These are phyloP conservation scores for Podargus strigoides DNA, from an alignment of 2,797 vertebrate species.

Conservation along the genomic window DNA sequence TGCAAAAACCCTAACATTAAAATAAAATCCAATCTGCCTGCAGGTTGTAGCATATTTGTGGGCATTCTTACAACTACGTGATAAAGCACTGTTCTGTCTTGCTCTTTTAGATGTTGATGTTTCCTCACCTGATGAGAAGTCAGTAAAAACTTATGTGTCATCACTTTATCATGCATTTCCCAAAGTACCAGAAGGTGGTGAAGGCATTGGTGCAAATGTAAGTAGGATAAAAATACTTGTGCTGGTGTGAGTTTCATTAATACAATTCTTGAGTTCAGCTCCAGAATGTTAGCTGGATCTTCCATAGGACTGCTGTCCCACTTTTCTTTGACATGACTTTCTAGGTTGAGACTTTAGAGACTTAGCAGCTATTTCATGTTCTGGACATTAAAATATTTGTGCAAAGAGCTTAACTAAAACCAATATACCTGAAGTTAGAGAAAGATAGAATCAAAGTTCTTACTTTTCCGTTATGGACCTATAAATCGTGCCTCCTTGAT, in stretches of 20 bases:
- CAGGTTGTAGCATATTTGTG: neutral
- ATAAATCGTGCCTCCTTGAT: neutral
- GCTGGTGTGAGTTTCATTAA: neutral
- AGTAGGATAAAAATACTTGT: conserved; percentile 61
- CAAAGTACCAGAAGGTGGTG: conserved; percentile 91
- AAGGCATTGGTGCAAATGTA: conserved; percentile 92
- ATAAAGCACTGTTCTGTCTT: conserved; percentile 31
- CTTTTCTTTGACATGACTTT: neutral
- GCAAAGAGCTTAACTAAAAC: neutral
- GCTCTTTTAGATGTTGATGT: conserved; percentile 89
- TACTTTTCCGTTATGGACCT: neutral
- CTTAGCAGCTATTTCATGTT: neutral
- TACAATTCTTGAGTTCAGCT: neutral
- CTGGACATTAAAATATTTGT: neutral
- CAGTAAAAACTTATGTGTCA: conserved; percentile 97
- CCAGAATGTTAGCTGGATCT: neutral
- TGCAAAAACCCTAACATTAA: neutral
- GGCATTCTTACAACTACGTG: neutral
- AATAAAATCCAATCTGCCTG: neutral
- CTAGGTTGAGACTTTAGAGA: neutral
- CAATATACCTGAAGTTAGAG: neutral
- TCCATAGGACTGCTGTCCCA: neutral
- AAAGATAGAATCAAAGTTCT: neutral
- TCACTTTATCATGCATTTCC: conserved; percentile 97
- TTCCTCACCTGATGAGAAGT: conserved; percentile 96